These are phyloP conservation scores for Labrus mixtus DNA, from an alignment of 2,113 vertebrate genomes.

Conservation along the genomic window DNA sequence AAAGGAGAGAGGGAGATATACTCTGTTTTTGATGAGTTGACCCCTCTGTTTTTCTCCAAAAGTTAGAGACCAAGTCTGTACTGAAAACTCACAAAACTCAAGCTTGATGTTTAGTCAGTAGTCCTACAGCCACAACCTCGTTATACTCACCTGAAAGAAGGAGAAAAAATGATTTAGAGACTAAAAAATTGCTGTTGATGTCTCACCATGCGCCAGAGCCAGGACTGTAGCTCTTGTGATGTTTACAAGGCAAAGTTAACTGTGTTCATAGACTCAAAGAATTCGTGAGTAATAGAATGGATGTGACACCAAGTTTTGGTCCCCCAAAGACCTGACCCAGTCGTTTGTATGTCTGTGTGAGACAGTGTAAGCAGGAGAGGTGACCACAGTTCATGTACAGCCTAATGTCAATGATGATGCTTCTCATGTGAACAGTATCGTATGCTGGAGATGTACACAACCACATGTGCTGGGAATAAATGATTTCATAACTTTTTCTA, in stretches of 20 bases:
- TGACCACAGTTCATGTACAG: slow-evolving; percentile 79
- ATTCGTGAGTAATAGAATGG: slow-evolving; percentile 27
- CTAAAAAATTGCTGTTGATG: slow-evolving; percentile 35
- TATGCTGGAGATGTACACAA: slow-evolving; percentile 83
- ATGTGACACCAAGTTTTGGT: slow-evolving; percentile 42
- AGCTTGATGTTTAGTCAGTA: slow-evolving; percentile 74
- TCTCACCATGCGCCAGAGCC: slow-evolving; percentile 64
- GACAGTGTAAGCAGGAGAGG: slow-evolving; percentile 55
- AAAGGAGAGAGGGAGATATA: slow-evolving; percentile 25
- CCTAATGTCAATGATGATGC: slow-evolving; percentile 75
- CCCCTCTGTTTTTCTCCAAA: slow-evolving; percentile 54
- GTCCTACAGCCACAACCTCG: slow-evolving; percentile 63
- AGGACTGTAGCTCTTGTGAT: slow-evolving; percentile 69
- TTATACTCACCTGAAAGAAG: slow-evolving; percentile 44
- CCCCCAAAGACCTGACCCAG: slow-evolving; percentile 56
- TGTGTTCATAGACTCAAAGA: slow-evolving; percentile 48
- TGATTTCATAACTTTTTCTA: slow-evolving; percentile 80
- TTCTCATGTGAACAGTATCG: slow-evolving; percentile 79
- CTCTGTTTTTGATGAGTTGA: slow-evolving; percentile 47
- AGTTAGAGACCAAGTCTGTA: slow-evolving; percentile 81
- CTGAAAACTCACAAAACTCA: slow-evolving; percentile 76
- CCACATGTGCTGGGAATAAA: slow-evolving; percentile 85
- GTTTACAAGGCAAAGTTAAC: slow-evolving; percentile 54
- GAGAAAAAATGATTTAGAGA: slow-evolving; percentile 51
- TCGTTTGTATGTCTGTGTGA: slow-evolving; percentile 42